Base-by-base conservation (phyloP, 2,797 vertebrate species). In the Halcyon badia region DNA sequence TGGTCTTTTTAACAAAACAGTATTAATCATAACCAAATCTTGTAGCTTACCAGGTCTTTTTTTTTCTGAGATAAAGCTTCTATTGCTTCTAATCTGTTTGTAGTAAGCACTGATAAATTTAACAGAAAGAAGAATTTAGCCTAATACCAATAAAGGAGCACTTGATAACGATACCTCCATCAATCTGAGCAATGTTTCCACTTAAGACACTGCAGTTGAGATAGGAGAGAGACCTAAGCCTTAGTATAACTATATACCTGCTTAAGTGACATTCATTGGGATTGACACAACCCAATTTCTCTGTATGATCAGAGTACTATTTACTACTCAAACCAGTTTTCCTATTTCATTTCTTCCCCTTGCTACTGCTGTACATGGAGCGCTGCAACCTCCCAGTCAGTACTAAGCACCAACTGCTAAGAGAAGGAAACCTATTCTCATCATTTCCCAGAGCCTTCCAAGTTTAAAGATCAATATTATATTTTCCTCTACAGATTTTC, bases 401-500 rank as follows among this genome's bases (percentile, higher is more conserved):
- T 21, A 49, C 2, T 1, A 75, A 83, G 82, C 48, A 70, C 60
- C 44, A 57, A 64, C 41, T 35, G 20, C 48, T 70, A 58, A 46
- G 31, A 57, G 58, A 58, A 66, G 49, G 26, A 71, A 89, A 87
- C 25, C 65, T 49, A 26, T 8, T 22, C 72, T 69, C 3, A 0
- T 79, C 71, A 90, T 76, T 96, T 96, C 85, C 70, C 81, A 66
- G n/a, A 84, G 51, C 61, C 56, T 89, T 66, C 68, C 64, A 93
- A 41, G 52, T 52, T 77, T 80, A 70, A 88, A 86, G 79, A 96
- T 93, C 94, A 94, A 90, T 94, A 96, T 96, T 79, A 44, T 66
- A 89, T 95, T 91, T 91, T 83, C 87, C 73, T 90, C 70, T 33
- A 37, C 5, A 3, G 72, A 88, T 86, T 94, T 90, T 97, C 80